These are phyloP conservation scores for Sceloporus undulatus DNA, from an alignment of 2,113 vertebrate species.

Conservation along the genomic window DNA sequence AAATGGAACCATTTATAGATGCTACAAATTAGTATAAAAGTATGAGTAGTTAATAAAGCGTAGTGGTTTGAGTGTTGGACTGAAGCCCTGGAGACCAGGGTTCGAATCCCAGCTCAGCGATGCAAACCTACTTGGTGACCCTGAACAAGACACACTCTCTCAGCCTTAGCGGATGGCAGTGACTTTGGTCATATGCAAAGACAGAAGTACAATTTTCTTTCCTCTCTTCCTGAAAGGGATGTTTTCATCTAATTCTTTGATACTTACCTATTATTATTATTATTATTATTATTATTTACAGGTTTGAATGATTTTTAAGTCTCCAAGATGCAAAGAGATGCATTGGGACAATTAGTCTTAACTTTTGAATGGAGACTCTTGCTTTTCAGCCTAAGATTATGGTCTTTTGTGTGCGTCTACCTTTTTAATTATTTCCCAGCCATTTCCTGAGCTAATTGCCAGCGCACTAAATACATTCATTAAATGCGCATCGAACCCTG, in stretches of 20 bases:
- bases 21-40: background rate
- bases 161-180: too few relatives aligned
- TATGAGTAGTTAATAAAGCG: too few relatives aligned
- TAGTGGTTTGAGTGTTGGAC: too few relatives aligned
- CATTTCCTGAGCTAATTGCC: background rate
- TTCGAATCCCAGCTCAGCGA: too few relatives aligned
- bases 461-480: slow-evolving; percentile 4
- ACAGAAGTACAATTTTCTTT: background rate
- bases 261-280: too few relatives aligned
- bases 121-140: too few relatives aligned
- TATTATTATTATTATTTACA: background rate
- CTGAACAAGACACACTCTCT: too few relatives aligned
- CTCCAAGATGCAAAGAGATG: background rate
- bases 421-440: background rate
- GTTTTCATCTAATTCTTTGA: background rate
- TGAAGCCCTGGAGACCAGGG: too few relatives aligned
- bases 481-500: slow-evolving; percentile 5
- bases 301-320: slow-evolving; percentile 9
- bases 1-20: background rate
- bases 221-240: background rate
- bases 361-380: background rate
- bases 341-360: slow-evolving; percentile 2
- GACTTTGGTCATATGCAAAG: background rate
- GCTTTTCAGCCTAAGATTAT: background rate
- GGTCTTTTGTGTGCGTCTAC: slow-evolving; percentile 2